Evolutionary conservation across 2,113 vertebrate genomes (phyloP).

Genomic region (Bubo bubo): DNA sequence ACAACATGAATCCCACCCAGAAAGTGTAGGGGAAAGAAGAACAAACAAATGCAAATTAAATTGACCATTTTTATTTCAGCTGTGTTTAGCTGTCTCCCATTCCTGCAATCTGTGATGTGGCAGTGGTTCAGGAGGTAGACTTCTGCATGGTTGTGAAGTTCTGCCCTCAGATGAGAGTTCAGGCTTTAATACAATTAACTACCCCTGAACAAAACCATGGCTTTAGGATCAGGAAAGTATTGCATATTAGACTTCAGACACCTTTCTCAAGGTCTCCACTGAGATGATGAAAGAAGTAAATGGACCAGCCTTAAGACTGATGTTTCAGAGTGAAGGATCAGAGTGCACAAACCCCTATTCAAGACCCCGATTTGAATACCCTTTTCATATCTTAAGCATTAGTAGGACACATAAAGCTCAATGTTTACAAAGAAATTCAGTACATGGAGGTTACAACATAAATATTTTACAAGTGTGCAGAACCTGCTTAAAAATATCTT

Average conservation of each 20-base stretch:
- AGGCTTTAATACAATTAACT: background rate
- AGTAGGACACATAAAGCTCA: background rate
- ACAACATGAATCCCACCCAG: background rate
- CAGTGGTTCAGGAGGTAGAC: background rate
- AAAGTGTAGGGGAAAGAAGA: background rate
- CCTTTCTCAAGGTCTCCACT: background rate
- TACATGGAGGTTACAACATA: background rate
- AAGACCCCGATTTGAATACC: background rate
- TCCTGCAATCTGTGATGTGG: background rate
- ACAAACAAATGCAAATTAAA: background rate
- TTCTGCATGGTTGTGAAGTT: background rate
- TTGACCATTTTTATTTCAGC: background rate
- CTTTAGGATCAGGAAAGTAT: background rate
- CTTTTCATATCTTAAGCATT: background rate
- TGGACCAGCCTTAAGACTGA: background rate
- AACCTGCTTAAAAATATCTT: slow-evolving; percentile 4
- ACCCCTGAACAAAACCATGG: background rate
- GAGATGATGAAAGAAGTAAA: background rate
- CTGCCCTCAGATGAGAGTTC: background rate
- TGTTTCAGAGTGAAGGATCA: background rate
- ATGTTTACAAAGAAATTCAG: background rate
- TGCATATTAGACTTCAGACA: background rate
- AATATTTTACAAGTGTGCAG: slow-evolving; percentile 2
- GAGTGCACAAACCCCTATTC: background rate
- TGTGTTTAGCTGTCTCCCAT: background rate